Base-by-base conservation (phyloP, 2,113 vertebrate species). In the Poecile atricapillus region DNA sequence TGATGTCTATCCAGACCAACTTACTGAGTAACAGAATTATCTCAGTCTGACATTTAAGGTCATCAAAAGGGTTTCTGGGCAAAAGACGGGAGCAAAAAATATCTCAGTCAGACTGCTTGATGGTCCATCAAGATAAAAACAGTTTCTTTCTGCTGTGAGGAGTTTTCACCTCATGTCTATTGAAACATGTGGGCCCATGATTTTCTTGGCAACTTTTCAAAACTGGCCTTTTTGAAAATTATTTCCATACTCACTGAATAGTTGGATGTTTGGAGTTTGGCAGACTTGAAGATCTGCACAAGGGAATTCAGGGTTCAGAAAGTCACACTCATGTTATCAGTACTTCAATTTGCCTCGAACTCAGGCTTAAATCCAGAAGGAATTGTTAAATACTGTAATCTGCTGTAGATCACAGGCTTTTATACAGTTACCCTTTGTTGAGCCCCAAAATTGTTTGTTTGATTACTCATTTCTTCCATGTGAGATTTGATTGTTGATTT, bases 401-500 rank as follows among this genome's bases (percentile, higher is more conserved):
- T 52, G 77, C 50, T 59, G 35, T 23, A 90, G 85, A 89, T 78
- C 89, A 90, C 47, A 93, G 71, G 22, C 43, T 89, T 86, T 63
- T 55, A 78, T 47, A 62, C 7, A 90, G 35, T 41, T 89, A 59
- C 52, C 13, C 86, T 86, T 77, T 83, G 83, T 4, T 70, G 56
- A 67, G 52, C 20, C 44, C 8, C 47, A 3, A 13, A 81, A 94
- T 75, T 39, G 3, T 88, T 93, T 94, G 67, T 69, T 87, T 93
- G 68, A 78, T 95, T 94, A 74, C 68, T 89, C 47, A 89, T 93
- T 81, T 90, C 76, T 88, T 95, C 79, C 76, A 56, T 74, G 64
- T 71, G 86, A 93, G 80, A 71, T 83, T 65, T 89, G 52, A 92
- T 75, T 92, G 86, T 75, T 90, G 88, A 77, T 88, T 90, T 97